phyloP scores from a whole-genome alignment of 1,140 invertebrate genomes.

The Globodera rostochiensis region DNA sequence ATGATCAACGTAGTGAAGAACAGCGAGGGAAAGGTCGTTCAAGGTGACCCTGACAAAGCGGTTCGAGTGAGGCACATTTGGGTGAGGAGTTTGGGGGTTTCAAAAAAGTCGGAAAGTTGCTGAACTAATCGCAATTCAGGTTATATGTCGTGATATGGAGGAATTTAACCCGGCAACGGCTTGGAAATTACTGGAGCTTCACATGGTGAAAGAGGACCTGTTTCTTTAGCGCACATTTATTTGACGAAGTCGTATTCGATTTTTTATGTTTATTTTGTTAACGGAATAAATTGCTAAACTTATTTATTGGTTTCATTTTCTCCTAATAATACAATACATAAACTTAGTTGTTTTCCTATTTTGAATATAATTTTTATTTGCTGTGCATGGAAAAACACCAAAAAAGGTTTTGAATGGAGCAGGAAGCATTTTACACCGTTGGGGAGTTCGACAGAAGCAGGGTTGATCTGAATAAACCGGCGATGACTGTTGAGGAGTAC shows the following conservation, averaged over 20 bases:
- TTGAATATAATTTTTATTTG: not conserved
- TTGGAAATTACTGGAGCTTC: constrained; percentile 86
- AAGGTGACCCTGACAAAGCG: constrained; percentile 93
- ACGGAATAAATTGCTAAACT: not conserved
- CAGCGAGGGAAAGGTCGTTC: constrained; percentile 80
- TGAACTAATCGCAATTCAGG: constrained; percentile 3
- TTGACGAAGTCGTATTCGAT: not conserved
- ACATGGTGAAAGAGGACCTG: constrained; percentile 53
- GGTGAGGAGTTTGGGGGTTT: constrained; percentile 71
- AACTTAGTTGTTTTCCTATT: not conserved
- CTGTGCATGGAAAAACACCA: not conserved
- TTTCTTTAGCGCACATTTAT: not conserved
- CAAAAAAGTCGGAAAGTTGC: not conserved
- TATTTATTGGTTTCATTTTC: constrained; percentile 1
- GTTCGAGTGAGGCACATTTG: constrained; percentile 92
- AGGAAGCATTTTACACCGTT: constrained; percentile 35
- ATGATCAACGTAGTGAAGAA: constrained; percentile 92
- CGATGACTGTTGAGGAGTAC: constrained; percentile 49
- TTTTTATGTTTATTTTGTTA: constrained; percentile 19
- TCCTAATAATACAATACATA: not conserved
- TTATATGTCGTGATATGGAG: constrained; percentile 84
- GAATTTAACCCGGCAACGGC: constrained; percentile 91
- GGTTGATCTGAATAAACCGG: constrained; percentile 42
- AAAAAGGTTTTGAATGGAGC: not conserved
- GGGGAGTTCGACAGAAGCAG: constrained; percentile 38